A percentile compares a stretch with the other conserved stretches of the same genome.
These are phyloP conservation scores for Sibirionetta formosa DNA, from an alignment of 2,797 vertebrate genomes.

Conservation along the genomic window DNA sequence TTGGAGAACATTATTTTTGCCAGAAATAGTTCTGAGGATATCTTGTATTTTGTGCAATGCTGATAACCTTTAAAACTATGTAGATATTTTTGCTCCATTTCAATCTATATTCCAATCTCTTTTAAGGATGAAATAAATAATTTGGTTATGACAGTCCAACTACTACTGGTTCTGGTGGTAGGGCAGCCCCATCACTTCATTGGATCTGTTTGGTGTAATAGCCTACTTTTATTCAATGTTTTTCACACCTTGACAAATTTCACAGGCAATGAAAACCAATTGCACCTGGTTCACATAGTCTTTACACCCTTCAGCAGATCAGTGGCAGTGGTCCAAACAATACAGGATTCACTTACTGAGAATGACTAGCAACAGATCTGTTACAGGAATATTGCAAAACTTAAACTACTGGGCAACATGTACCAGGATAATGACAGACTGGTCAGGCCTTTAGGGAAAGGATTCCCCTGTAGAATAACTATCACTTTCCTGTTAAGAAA, in stretches of 20 bases:
- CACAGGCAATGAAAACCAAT: background rate
- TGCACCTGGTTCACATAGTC: background rate
- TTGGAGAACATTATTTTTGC: constrained; percentile 4
- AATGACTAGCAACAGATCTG: background rate
- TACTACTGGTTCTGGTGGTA: background rate
- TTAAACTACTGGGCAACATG: background rate
- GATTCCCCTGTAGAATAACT: background rate
- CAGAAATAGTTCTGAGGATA: constrained; percentile 1
- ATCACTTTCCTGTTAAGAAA: background rate
- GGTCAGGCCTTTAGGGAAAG: background rate
- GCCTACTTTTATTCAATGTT: background rate
- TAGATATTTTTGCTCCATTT: background rate
- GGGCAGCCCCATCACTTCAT: background rate
- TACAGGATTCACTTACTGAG: background rate
- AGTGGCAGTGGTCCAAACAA: background rate
- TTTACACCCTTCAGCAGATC: background rate
- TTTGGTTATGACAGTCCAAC: background rate
- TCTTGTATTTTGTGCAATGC: background rate
- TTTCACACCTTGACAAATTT: background rate
- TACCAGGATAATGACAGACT: background rate
- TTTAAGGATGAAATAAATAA: background rate
- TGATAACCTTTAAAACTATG: background rate
- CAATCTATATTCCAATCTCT: background rate
- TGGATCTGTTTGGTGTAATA: background rate
- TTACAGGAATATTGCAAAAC: background rate